Conservation (phyloP, 2,888 invertebrate genomes). For the Dexiosoma caninum region DNA sequence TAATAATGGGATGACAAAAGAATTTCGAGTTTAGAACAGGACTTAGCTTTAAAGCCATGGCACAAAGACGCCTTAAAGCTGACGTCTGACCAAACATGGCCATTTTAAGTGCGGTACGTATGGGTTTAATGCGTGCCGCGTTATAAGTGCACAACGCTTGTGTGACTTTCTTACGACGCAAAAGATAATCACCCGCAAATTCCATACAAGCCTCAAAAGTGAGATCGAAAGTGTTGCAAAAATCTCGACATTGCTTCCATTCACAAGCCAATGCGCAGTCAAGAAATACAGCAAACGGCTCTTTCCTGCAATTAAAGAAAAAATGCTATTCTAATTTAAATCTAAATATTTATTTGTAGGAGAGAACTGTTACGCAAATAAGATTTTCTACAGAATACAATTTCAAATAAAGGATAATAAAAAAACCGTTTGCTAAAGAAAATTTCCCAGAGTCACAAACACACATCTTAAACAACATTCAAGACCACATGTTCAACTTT, state of each 20-base stretch:
- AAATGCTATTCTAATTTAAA: no score
- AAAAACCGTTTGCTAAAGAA: no score
- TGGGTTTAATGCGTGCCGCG: constrained; percentile 82
- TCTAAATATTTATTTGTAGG: no score
- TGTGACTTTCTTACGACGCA: constrained; percentile 85
- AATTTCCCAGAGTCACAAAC: no score
- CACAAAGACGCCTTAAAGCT: constrained; percentile 77
- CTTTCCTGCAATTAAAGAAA: constrained; percentile 69
- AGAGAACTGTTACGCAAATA: no score
- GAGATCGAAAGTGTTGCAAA: constrained; percentile 77
- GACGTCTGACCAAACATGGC: constrained; percentile 78
- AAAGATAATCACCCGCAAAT: constrained; percentile 88
- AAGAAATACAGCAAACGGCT: constrained; percentile 76
- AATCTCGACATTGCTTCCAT: constrained; percentile 77
- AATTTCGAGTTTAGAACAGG: constrained; percentile 74
- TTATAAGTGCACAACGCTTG: constrained; percentile 90
- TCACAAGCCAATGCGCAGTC: constrained; percentile 73
- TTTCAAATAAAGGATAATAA: no score
- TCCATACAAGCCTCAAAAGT: constrained; percentile 80
- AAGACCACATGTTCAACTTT: no score
- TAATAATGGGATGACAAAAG: constrained; percentile 71
- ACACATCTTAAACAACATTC: no score
- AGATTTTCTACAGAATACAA: no score
- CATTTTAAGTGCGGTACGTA: constrained; percentile 77
- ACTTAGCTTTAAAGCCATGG: constrained; percentile 77